phyloP scores from a whole-genome alignment of 2,113 vertebrate species.

The Micronisus gabar region DNA sequence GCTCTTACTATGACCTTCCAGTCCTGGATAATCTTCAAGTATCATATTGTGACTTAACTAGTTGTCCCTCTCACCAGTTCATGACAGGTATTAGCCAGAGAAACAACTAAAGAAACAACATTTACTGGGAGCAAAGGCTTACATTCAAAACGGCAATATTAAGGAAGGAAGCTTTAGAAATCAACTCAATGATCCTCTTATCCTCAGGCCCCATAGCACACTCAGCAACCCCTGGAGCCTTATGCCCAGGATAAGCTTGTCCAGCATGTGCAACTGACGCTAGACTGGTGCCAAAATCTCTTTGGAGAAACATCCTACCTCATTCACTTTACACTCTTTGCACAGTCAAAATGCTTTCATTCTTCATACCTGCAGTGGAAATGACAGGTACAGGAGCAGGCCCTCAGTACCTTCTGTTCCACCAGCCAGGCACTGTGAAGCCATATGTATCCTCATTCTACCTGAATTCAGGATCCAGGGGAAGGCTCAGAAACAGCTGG shows the following conservation, averaged over 20 bases:
- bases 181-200: background rate
- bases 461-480: background rate
- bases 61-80: background rate
- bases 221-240: background rate
- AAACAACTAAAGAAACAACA: background rate
- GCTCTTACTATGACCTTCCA: background rate
- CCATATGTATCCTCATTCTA: background rate
- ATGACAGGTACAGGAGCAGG: background rate
- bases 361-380: background rate
- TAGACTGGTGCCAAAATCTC: background rate
- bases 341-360: background rate
- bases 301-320: background rate
- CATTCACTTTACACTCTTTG: background rate
- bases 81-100: background rate
- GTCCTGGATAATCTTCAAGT: background rate
- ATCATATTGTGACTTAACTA: no score
- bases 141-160: background rate
- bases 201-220: background rate
- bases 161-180: background rate
- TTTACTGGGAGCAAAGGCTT: background rate
- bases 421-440: background rate
- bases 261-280: background rate
- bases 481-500: background rate
- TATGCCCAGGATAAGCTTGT: background rate
- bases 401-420: background rate